A percentile compares a stretch with the other conserved stretches of the same genome.
These are phyloP conservation scores for Brienomyrus longianalis DNA, from an alignment of 2,113 vertebrate genomes.

Conservation along the genomic window DNA sequence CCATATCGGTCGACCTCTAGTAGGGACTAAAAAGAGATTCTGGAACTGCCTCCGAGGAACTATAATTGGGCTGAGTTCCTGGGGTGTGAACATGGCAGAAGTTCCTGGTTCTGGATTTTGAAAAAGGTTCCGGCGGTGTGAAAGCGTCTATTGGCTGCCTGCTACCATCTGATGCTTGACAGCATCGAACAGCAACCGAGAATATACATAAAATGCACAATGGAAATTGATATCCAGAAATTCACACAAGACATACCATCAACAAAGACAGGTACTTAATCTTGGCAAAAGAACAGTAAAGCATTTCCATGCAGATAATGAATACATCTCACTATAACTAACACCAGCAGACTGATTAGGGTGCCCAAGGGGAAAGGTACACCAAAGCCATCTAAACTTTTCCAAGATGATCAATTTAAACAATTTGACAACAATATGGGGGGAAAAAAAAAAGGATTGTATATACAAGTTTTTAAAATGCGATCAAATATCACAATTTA, in stretches of 20 bases:
- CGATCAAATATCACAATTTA: background rate
- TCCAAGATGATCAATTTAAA: background rate
- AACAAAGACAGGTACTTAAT: background rate
- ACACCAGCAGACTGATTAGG: background rate
- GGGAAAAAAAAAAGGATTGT: background rate
- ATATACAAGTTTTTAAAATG: background rate
- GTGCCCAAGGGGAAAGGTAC: background rate
- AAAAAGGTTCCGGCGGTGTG: background rate
- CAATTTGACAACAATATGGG: background rate
- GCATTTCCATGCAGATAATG: background rate
- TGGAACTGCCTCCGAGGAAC: background rate
- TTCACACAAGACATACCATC: background rate
- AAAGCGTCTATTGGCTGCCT: background rate
- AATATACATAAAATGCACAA: background rate
- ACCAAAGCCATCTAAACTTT: background rate
- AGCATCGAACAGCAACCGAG: background rate
- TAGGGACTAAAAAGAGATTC: background rate
- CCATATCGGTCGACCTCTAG: too few relatives aligned
- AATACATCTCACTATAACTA: background rate
- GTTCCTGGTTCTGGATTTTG: background rate
- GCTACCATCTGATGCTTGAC: background rate
- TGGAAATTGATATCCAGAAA: background rate
- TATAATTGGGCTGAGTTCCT: background rate
- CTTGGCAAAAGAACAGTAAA: background rate
- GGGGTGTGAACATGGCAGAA: background rate